These are phyloP conservation scores for Achatina immaculata DNA, from an alignment of 1,140 invertebrate genomes.

Conservation along the genomic window DNA sequence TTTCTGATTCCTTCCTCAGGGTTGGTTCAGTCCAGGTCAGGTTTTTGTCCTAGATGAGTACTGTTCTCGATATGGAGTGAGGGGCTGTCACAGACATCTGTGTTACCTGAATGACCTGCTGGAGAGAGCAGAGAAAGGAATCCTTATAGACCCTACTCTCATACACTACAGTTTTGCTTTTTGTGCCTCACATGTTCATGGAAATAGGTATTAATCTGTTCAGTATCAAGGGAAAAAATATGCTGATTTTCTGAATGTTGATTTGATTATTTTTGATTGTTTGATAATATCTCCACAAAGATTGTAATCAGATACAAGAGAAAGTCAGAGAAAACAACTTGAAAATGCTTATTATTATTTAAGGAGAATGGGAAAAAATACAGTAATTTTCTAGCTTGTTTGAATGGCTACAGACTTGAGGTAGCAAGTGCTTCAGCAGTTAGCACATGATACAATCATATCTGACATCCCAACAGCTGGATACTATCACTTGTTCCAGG, in stretches of 20 bases:
- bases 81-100: constrained; percentile 95
- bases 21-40: constrained; percentile 99
- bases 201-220: constrained; percentile 85
- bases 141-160: constrained; percentile 97
- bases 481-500: too few relatives aligned
- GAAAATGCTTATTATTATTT: too few relatives aligned
- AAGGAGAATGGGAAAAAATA: too few relatives aligned
- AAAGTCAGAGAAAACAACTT: too few relatives aligned
- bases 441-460: too few relatives aligned
- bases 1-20: constrained; percentile 77
- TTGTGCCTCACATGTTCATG: constrained; percentile 98
- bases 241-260: not conserved
- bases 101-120: constrained; percentile 96
- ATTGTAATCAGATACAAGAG: too few relatives aligned
- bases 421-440: too few relatives aligned
- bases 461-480: too few relatives aligned
- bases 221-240: not conserved
- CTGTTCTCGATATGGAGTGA: constrained; percentile 95
- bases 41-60: constrained; percentile 99
- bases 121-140: constrained; percentile 92
- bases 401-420: too few relatives aligned
- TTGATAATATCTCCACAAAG: too few relatives aligned
- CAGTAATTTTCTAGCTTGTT: too few relatives aligned
- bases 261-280: not conserved
- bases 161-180: constrained; percentile 99